phyloP scores from a whole-genome alignment of 1,140 invertebrate species.

The Plodia interpunctella region DNA sequence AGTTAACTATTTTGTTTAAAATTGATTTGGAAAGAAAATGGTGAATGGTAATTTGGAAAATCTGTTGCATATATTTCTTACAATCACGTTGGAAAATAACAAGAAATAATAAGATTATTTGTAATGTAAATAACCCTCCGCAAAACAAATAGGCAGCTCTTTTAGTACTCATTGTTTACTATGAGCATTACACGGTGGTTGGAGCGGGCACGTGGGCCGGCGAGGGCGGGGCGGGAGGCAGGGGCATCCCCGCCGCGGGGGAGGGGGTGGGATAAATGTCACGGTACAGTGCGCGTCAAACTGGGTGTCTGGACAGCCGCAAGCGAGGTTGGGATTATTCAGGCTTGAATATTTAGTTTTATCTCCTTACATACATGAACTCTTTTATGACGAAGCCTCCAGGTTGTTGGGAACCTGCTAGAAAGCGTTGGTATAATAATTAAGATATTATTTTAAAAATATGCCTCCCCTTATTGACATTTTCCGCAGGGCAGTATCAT shows the following conservation, averaged over 20 bases:
- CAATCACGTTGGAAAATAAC: too few relatives aligned
- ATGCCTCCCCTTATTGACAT: too few relatives aligned
- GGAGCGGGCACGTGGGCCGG: constrained; percentile 26
- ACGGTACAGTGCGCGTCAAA: constrained; percentile 17
- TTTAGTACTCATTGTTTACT: constrained; percentile 26
- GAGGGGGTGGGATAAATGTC: constrained; percentile 25
- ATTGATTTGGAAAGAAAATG: too few relatives aligned
- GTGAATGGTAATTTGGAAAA: too few relatives aligned
- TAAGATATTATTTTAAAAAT: too few relatives aligned
- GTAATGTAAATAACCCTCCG: background rate
- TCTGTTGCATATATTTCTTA: too few relatives aligned
- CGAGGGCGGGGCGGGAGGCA: constrained; percentile 5
- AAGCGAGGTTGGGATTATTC: background rate
- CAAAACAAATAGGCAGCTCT: background rate
- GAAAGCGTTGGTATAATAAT: too few relatives aligned
- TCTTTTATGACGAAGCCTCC: background rate
- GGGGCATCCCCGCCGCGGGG: constrained; percentile 1
- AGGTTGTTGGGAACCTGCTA: background rate
- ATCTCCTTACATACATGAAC: background rate
- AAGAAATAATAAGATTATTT: background rate
- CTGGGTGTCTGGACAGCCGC: background rate
- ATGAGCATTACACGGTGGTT: constrained; percentile 19
- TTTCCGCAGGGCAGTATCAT: too few relatives aligned
- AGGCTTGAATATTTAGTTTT: background rate
- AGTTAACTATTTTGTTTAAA: too few relatives aligned